Evolutionary conservation across 2,888 invertebrate genomes (phyloP), one percentile per base, ranked within the genome.

Genomic region (Leptothorax acervorum): DNA sequence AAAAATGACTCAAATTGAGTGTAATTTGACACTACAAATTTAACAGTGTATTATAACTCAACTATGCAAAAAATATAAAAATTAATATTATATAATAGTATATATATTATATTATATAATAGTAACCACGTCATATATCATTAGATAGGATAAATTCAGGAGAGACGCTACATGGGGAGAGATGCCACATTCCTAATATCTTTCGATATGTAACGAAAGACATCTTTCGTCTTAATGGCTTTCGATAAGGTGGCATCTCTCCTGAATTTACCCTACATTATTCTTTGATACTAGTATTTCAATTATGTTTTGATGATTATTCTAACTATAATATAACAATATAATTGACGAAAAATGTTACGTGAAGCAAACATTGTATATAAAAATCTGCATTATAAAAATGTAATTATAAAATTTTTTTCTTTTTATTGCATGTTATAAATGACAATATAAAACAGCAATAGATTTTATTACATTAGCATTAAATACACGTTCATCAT

Each of bases 351-450:
- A 76, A 12, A 0, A 39, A 65, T 2, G 23, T 45, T 55, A 5
- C 15, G 31, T 53, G 51, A 39, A 39, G 15, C 15, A 11, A 23
- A 31, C 28, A 28, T n/a, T 15, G n/a, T 76, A 35, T 35, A 35
- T 15, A 8, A 60, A 48, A 79, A 60, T 18, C 5, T 35, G 8
- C 15, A 5, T 45, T 23, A 23, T 57, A 23, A 45, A 53, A 42
- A 70, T 75, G 45, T 11, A 12, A 42, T 12, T 66, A 45, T 18
- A 63, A 31, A n/a, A 4, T 60, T 18, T 55, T 83, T 42, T 74
- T 18, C 4, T 35, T 39, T 84, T 88, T 86, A 83, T 86, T 83
- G 23, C 11, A 8, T 12, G 0, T 11, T 31, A 66, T 18, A 71
- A 23, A 18, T 39, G 57, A 70, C 18, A 62, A 85, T 42, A 83